Conservation (phyloP, 53 echinoderm and acorn worm genomes). For the Zoroaster sp. region DNA sequence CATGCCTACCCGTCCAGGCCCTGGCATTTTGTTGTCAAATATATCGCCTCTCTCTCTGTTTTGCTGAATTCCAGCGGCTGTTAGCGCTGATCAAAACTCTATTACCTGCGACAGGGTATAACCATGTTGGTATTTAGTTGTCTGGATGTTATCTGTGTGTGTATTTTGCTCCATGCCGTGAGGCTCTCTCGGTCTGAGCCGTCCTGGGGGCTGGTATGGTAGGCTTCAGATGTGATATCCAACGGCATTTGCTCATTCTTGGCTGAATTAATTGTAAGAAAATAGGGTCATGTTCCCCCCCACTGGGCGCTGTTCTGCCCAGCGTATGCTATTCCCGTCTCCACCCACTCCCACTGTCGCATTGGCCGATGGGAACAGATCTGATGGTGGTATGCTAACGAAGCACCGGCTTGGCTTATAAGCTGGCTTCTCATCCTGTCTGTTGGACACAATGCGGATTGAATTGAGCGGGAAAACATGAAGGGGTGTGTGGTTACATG, state of each 20-base stretch:
- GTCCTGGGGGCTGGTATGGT: constrained; percentile 31
- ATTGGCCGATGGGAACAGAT: constrained; percentile 37
- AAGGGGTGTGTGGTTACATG: constrained; percentile 21
- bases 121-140: constrained; percentile 27
- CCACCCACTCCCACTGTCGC: background rate
- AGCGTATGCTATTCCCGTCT: background rate
- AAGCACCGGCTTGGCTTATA: constrained; percentile 15
- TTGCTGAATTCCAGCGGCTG: constrained; percentile 56
- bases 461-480: constrained; percentile 3
- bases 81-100: constrained; percentile 44
- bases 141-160: background rate
- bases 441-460: constrained; percentile 28
- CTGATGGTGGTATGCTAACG: background rate
- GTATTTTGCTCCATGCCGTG: constrained; percentile 23
- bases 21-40: constrained; percentile 38
- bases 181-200: background rate
- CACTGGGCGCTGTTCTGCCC: constrained; percentile 11
- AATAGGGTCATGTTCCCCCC: constrained; percentile 56
- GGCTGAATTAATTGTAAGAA: constrained; percentile 57
- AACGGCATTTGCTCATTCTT: constrained; percentile 1
- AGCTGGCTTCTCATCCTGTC: constrained; percentile 9
- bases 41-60: constrained; percentile 40
- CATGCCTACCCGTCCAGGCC: background rate
- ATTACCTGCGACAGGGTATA: constrained; percentile 29
- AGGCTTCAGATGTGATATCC: constrained; percentile 25